Conservation (phyloP, 2,113 vertebrate species). For the Salvelinus fontinalis region DNA sequence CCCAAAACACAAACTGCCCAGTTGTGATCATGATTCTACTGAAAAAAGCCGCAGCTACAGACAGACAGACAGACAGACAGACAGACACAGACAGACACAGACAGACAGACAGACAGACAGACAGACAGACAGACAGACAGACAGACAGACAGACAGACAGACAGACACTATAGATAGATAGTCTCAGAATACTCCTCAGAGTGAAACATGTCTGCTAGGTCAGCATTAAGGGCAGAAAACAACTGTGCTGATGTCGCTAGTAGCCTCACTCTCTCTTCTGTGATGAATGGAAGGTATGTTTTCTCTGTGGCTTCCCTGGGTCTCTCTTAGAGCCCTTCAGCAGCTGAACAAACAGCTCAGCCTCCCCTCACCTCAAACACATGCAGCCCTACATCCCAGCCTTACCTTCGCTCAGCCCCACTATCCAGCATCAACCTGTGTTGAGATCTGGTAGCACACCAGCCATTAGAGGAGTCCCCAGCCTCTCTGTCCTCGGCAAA, state of each 20-base stretch:
- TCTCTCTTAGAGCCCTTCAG: constrained; percentile 66
- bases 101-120: too few species aligned
- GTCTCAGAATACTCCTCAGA: constrained; percentile 50
- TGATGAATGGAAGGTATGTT: constrained; percentile 77
- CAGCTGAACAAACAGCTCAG: constrained; percentile 79
- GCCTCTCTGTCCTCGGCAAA: too few species aligned
- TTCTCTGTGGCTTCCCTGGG: constrained; percentile 72
- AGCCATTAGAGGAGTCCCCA: too few species aligned
- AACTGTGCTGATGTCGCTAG: constrained; percentile 53
- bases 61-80: too few species aligned
- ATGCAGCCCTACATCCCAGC: neutral
- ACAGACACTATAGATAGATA: constrained; percentile 22
- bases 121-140: too few species aligned
- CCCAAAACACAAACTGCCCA: too few species aligned
- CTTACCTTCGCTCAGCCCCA: too few species aligned
- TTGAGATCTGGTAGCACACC: too few species aligned
- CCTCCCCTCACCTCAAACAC: neutral
- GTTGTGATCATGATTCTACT: too few species aligned
- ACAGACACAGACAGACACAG: too few species aligned
- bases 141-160: constrained; percentile 54
- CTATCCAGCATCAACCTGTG: too few species aligned
- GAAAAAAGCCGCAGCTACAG: too few species aligned
- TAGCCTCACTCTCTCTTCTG: constrained; percentile 55
- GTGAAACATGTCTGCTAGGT: constrained; percentile 37
- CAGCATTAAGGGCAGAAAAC: constrained; percentile 58